Conservation (phyloP, 2,888 invertebrate species). For the Micropterix aruncella region DNA sequence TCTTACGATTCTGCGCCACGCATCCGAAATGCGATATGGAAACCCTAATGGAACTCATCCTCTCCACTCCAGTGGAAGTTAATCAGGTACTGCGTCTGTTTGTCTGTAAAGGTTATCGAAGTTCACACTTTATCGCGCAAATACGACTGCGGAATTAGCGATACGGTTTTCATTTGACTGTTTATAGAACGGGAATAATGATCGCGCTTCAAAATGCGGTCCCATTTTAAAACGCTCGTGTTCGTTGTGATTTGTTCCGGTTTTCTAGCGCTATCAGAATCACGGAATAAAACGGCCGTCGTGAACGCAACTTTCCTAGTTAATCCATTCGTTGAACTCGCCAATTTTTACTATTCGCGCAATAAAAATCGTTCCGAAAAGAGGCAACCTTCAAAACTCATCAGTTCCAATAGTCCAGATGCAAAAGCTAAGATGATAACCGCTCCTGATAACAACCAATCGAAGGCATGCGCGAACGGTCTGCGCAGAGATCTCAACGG, state of each 20-base stretch:
- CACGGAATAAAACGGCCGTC: too few relatives aligned
- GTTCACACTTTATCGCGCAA: too few relatives aligned
- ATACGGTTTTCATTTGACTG: too few relatives aligned
- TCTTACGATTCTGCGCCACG: background rate
- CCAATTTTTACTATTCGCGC: background rate
- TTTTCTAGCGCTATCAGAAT: too few relatives aligned
- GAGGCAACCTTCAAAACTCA: too few relatives aligned
- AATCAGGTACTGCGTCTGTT: background rate
- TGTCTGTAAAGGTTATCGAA: too few relatives aligned
- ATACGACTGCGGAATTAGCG: too few relatives aligned
- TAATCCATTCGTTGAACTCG: background rate
- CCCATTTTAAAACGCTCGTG: background rate
- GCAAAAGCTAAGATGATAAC: background rate
- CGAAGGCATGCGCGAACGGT: background rate
- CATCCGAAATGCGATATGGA: background rate
- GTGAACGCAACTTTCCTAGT: background rate
- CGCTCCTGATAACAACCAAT: background rate
- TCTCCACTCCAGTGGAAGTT: background rate
- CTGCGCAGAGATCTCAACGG: background rate
- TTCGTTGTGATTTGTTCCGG: background rate
- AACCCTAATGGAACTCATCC: background rate
- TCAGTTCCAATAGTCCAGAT: background rate
- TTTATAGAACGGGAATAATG: too few relatives aligned
- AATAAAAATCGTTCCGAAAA: too few relatives aligned
- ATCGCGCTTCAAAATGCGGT: background rate